A percentile compares a stretch with the other conserved stretches of the same genome.
These are phyloP conservation scores for Limnephilus auricula DNA, from an alignment of 2,888 invertebrate genomes.

Conservation along the genomic window DNA sequence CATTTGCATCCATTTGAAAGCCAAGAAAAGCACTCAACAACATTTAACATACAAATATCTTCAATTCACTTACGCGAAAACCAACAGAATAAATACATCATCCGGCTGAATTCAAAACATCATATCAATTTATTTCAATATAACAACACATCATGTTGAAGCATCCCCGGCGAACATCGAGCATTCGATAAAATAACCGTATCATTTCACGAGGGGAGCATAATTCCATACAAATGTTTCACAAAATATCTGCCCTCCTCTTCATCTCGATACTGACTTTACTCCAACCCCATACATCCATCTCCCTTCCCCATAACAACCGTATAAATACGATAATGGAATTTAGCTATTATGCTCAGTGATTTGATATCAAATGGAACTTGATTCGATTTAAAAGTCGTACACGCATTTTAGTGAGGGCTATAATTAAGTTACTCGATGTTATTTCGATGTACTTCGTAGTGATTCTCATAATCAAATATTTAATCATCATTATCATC, in stretches of 20 bases:
- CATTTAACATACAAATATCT: not conserved
- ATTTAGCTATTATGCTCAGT: constrained; percentile 59
- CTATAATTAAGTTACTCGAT: constrained; percentile 57
- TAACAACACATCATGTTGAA: constrained; percentile 53
- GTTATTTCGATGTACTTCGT: constrained; percentile 46
- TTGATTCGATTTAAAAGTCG: constrained; percentile 66
- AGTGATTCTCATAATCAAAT: constrained; percentile 59
- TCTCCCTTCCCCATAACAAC: constrained; percentile 50
- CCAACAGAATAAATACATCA: not conserved
- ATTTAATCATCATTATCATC: constrained; percentile 59
- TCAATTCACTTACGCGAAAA: not conserved
- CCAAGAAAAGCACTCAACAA: not conserved
- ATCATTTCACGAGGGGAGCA: constrained; percentile 48
- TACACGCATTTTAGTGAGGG: constrained; percentile 55
- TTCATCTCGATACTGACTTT: not conserved
- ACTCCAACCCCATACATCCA: not conserved
- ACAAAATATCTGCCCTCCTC: constrained; percentile 41
- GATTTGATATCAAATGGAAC: constrained; percentile 59
- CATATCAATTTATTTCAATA: constrained; percentile 60
- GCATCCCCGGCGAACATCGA: constrained; percentile 34
- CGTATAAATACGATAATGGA: constrained; percentile 62
- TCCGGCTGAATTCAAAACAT: constrained; percentile 19
- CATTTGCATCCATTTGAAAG: not conserved
- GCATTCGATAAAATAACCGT: constrained; percentile 43
- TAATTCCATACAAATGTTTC: constrained; percentile 48